Evolutionary conservation across 2,113 vertebrate genomes (phyloP), one percentile per base, ranked within the genome.

Genomic region (Hyperopisus bebe): DNA sequence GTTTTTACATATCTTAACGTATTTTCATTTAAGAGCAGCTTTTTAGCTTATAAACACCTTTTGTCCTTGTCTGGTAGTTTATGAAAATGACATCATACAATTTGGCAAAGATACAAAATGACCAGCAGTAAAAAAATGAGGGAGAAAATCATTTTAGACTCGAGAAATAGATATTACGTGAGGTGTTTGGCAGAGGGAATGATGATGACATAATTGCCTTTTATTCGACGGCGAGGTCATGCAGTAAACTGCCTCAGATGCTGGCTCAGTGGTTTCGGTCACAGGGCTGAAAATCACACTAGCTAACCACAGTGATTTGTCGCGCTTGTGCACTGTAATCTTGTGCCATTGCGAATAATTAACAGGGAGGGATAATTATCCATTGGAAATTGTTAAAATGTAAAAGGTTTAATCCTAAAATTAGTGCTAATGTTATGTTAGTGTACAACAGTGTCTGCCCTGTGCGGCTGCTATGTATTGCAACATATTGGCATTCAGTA

Each of bases 1-100:
- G 74, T 80, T 19, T 19, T 80, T 42, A 39, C 31, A 80, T 39
- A 80, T 80, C 15, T 80, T 19, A 7, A 80, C 13, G 6, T 42
- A 95, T 95, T 94, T 91, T 93, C 91, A 92, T 94, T 93, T 92
- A 94, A 93, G 93, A 95, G 92, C 93, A 88, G 92, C 93, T 92
- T 80, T 91, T 92, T 91, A 92, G 44, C 91, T 92, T 91, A 93
- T 93, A 94, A 94, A 94, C 93, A 95, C 91, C 82, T 58, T 74
- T 80, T 91, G 74, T 70, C 92, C 92, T 88, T 90, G 87, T 82
- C 88, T 87, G 47, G 89, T 92, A 90, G 92, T 94, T 93, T 94
- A 93, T 90, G 90, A 90, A 42, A 58, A 90, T 95, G 94, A 94
- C 90, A 92, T 95, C 93, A 94, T 92, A 90, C 90, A 89, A 90